Evolutionary conservation across 2,113 vertebrate species (phyloP), one percentile per base, ranked within the genome.

Genomic region (Triplophysa tibetana): DNA sequence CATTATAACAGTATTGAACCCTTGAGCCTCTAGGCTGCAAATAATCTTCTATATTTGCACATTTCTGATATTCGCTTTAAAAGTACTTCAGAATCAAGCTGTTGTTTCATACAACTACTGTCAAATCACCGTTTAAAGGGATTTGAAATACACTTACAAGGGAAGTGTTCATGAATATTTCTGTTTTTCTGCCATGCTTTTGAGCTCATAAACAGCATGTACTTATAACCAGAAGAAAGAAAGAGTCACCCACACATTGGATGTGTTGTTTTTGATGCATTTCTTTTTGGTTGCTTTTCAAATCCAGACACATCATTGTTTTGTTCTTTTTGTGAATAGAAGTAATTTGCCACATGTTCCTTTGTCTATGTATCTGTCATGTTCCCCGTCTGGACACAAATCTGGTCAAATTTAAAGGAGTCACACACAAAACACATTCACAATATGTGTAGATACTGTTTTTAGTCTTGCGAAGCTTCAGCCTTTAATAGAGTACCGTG

Each of bases 221-320:
- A 61, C 41, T 68, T 61, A 48, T 66, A 43, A 17, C 8, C 69
- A 80, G 50, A 48, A 77, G 75, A 54, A 76, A 76, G 60, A 29
- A n/a, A 4, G 61, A 52, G 9, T 54, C 74, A 11, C 74, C 74
- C 74, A 76, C 61, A 64, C 74, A 17, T 65, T 16, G 8, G 8
- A 45, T 77, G 43, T 50, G 41, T 65, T 16, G 74, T 61, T 24
- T 65, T 65, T 77, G 62, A 77, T n/a, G 61, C 45, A 77, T 24
- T 16, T 52, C 43, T 29, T 12, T 8, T 63, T 63, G 58, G 58
- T 48, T 48, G 38, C 10, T 63, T 43, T 50, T 63, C 21, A 63
- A 24, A 21, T 14, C 24, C 2, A 41, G 70, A 13, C 70, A 56
- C 17, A 56, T 16, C 4, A 16, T n/a, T 9, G 8, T 14, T 26